These are phyloP conservation scores for Thereva nobilitata DNA, from an alignment of 2,888 invertebrate genomes.

Conservation along the genomic window DNA sequence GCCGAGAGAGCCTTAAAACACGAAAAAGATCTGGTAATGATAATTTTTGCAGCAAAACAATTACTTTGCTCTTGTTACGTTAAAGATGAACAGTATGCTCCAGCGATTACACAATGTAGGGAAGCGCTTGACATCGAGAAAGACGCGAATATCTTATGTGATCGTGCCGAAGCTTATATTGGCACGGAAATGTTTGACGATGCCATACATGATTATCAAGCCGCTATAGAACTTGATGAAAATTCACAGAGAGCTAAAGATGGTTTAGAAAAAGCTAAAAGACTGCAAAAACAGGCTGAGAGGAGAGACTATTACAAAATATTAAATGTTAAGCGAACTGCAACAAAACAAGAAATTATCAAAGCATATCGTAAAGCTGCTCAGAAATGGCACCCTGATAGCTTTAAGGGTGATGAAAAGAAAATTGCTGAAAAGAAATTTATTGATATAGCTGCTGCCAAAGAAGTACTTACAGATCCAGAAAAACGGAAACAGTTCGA, in stretches of 20 bases:
- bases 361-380: constrained; percentile 97
- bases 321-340: constrained; percentile 81
- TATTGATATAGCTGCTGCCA: constrained; percentile 98
- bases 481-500: constrained; percentile 96
- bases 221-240: constrained; percentile 82
- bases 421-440: constrained; percentile 96
- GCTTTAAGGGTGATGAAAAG: constrained; percentile 86
- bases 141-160: constrained; percentile 80
- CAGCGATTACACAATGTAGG: constrained; percentile 78
- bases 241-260: constrained; percentile 82
- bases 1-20: constrained; percentile 69
- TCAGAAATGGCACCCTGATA: constrained; percentile 99
- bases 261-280: constrained; percentile 84
- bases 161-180: constrained; percentile 90
- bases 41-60: constrained; percentile 74
- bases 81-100: constrained; percentile 69
- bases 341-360: constrained; percentile 88
- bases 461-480: constrained; percentile 85
- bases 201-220: constrained; percentile 85
- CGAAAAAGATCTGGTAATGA: constrained; percentile 72
- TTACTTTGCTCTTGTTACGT: constrained; percentile 80
- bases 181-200: constrained; percentile 90
- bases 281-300: constrained; percentile 89
- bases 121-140: constrained; percentile 76
- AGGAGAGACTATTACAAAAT: constrained; percentile 98